A percentile compares a stretch with the other conserved stretches of the same genome.
phyloP scores from a whole-genome alignment of 2,113 vertebrate species.

The Cyanoliseus patagonus region DNA sequence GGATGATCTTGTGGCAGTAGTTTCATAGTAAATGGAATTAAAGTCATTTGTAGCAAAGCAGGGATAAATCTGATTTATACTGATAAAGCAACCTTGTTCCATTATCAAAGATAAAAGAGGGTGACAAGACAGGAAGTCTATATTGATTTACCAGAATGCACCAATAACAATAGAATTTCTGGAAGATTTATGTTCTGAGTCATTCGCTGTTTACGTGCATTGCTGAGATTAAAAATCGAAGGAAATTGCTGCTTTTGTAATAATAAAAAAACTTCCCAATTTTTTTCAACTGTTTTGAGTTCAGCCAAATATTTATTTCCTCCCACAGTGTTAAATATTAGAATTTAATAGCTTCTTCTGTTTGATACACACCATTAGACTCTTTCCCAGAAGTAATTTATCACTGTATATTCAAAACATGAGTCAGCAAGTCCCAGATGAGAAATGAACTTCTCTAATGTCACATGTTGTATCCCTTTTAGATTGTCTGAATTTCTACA shows the following conservation, averaged over 20 bases:
- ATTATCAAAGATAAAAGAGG: background rate
- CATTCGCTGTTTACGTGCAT: background rate
- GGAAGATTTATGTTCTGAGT: background rate
- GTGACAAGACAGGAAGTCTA: slow-evolving; percentile 3
- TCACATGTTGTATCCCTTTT: background rate
- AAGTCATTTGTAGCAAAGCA: background rate
- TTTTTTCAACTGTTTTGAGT: background rate
- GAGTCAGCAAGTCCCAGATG: slow-evolving; percentile 17
- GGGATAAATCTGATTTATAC: slow-evolving; percentile 26
- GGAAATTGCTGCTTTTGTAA: background rate
- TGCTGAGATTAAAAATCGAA: background rate
- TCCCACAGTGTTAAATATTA: background rate
- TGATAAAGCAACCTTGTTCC: background rate
- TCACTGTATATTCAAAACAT: background rate
- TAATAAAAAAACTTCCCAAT: background rate
- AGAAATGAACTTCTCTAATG: background rate
- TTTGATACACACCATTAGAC: background rate
- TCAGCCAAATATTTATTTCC: background rate
- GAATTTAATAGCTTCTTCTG: background rate
- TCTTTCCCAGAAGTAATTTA: slow-evolving; percentile 1
- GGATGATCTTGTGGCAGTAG: background rate
- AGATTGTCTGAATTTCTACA: background rate
- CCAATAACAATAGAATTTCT: background rate
- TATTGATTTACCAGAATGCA: background rate
- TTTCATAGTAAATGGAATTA: background rate